Evolutionary conservation across 2,113 vertebrate species (phyloP).

Genomic region (Bubo blakistoni): DNA sequence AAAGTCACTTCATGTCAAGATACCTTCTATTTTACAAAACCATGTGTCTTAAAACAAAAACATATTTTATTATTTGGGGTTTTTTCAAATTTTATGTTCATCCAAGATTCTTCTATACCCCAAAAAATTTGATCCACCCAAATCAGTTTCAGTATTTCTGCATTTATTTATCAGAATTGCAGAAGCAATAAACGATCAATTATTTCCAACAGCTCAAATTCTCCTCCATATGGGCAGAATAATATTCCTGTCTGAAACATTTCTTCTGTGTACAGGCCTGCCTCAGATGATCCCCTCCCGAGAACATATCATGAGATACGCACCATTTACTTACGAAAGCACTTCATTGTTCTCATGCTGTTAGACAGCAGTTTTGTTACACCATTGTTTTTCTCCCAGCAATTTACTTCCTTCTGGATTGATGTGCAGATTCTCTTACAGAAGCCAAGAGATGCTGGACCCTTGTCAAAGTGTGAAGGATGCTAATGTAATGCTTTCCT

Average conservation of each 20-base stretch:
- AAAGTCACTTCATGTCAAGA: background rate
- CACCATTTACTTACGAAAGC: conserved; percentile 2
- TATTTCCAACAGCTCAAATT: background rate
- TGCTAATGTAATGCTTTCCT: background rate
- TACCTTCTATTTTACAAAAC: background rate
- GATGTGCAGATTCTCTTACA: background rate
- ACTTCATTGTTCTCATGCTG: background rate
- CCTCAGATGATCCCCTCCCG: background rate
- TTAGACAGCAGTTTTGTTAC: background rate
- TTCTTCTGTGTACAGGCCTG: background rate
- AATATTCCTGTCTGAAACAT: background rate
- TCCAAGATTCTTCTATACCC: background rate
- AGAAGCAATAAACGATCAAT: background rate
- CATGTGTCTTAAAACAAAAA: background rate
- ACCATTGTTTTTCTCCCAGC: background rate
- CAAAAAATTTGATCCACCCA: background rate
- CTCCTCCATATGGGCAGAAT: background rate
- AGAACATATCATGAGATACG: background rate
- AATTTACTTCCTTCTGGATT: background rate
- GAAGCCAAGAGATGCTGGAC: background rate
- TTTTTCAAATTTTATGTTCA: background rate
- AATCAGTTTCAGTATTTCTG: background rate
- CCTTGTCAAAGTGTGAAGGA: background rate
- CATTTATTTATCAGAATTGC: background rate
- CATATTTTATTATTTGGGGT: background rate